phyloP scores from a whole-genome alignment of 2,797 vertebrate species.

The Holocentrus rufus region DNA sequence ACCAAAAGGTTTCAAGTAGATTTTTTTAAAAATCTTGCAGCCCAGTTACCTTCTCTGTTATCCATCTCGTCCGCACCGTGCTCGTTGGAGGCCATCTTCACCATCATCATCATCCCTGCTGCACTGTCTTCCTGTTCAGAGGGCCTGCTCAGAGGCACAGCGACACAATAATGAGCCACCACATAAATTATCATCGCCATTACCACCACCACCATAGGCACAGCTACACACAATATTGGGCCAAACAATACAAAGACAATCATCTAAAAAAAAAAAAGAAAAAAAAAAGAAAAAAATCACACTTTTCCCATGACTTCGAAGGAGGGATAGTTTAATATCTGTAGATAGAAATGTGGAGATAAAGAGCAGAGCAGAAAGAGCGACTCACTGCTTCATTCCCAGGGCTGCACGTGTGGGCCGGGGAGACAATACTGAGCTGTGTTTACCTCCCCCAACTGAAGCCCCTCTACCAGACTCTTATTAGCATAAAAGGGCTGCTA shows the following conservation, averaged over 20 bases:
- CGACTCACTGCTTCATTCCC: constrained; percentile 68
- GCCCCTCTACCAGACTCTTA: constrained; percentile 66
- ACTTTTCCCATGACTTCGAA: constrained; percentile 56
- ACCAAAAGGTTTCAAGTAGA: neutral
- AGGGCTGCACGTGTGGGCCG: constrained; percentile 70
- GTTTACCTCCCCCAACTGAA: constrained; percentile 67
- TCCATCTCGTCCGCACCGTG: constrained; percentile 77
- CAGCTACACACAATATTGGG: constrained; percentile 65
- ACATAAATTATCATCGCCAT: constrained; percentile 66
- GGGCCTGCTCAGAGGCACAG: constrained; percentile 66
- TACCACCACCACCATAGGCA: constrained; percentile 58
- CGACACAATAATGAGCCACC: constrained; percentile 71
- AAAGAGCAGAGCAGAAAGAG: constrained; percentile 51
- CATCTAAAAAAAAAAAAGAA: constrained; percentile 60
- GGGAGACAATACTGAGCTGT: constrained; percentile 76
- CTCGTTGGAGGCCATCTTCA: constrained; percentile 78
- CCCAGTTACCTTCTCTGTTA: constrained; percentile 86
- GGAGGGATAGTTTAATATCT: constrained; percentile 37
- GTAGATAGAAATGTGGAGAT: constrained; percentile 34
- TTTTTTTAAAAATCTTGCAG: constrained; percentile 10
- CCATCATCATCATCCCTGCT: constrained; percentile 60
- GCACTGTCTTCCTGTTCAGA: constrained; percentile 57
- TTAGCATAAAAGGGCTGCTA: constrained; percentile 70
- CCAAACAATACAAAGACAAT: constrained; percentile 64
- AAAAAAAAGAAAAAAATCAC: constrained; percentile 22